These are phyloP conservation scores for Echeneis naucrates DNA, from an alignment of 2,797 vertebrate species.

Conservation along the genomic window DNA sequence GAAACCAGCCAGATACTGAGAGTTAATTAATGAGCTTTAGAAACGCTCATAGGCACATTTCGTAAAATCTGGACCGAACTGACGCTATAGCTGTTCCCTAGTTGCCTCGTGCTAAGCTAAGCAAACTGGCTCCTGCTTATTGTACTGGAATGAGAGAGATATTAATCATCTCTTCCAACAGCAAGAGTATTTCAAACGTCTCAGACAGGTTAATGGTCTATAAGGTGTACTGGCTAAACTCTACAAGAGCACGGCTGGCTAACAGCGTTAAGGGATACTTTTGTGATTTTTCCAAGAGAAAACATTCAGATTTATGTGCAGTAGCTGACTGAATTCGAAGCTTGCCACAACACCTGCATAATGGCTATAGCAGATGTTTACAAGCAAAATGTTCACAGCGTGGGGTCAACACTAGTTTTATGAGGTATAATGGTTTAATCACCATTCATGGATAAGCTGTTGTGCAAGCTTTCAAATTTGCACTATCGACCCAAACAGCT, in stretches of 20 bases:
- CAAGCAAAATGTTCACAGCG: background rate
- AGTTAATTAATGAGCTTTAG: background rate
- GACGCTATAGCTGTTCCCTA: too few species aligned
- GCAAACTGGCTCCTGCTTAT: background rate
- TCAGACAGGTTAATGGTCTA: background rate
- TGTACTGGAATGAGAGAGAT: background rate
- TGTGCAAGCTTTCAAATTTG: background rate
- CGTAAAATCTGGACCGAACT: too few species aligned
- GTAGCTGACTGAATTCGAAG: background rate
- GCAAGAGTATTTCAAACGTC: background rate
- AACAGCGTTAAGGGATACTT: background rate
- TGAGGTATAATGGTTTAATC: background rate
- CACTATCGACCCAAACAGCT: background rate
- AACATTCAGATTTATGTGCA: background rate
- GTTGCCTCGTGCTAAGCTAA: background rate
- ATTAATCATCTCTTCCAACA: background rate
- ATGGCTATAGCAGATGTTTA: background rate
- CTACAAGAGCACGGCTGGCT: background rate
- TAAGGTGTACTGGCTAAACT: background rate
- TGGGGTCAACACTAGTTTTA: too few species aligned
- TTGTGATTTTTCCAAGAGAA: background rate
- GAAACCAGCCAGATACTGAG: background rate
- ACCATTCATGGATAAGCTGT: background rate
- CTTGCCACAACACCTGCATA: too few species aligned
- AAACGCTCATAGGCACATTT: background rate